These are phyloP conservation scores for Oxyura jamaicensis DNA, from an alignment of 2,113 vertebrate genomes.

Conservation along the genomic window DNA sequence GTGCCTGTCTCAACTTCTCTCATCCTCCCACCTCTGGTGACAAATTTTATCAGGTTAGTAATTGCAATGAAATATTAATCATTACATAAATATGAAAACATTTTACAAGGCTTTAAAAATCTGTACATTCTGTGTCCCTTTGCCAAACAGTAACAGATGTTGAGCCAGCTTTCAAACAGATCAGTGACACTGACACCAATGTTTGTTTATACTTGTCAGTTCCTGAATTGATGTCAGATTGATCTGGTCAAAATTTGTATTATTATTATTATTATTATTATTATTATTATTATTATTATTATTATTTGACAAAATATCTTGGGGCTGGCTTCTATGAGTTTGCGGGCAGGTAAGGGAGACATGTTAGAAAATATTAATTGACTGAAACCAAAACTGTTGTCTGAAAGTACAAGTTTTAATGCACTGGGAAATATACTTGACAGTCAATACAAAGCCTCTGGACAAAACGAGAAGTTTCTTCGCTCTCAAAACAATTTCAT, in stretches of 20 bases:
- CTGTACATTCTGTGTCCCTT: neutral
- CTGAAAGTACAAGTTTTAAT: neutral
- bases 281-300: too few species aligned
- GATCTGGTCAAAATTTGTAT: neutral
- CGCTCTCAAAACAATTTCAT: neutral
- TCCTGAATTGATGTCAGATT: neutral
- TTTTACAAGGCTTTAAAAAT: constrained; percentile 32
- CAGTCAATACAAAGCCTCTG: neutral
- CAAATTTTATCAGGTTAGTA: constrained; percentile 35
- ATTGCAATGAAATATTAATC: constrained; percentile 45
- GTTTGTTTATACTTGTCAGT: neutral
- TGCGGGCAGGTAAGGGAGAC: neutral
- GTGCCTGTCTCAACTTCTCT: neutral
- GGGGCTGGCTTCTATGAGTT: neutral
- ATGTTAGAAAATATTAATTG: neutral
- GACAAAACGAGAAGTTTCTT: neutral
- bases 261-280: too few species aligned
- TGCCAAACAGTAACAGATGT: constrained; percentile 53
- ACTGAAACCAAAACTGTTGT: neutral
- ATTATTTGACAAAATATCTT: neutral
- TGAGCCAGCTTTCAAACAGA: constrained; percentile 28
- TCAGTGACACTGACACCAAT: neutral
- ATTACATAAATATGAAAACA: constrained; percentile 23
- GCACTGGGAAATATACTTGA: neutral
- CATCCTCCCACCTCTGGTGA: neutral